Conservation (phyloP, 2,888 invertebrate species). For the Ryuthela nishihirai region DNA sequence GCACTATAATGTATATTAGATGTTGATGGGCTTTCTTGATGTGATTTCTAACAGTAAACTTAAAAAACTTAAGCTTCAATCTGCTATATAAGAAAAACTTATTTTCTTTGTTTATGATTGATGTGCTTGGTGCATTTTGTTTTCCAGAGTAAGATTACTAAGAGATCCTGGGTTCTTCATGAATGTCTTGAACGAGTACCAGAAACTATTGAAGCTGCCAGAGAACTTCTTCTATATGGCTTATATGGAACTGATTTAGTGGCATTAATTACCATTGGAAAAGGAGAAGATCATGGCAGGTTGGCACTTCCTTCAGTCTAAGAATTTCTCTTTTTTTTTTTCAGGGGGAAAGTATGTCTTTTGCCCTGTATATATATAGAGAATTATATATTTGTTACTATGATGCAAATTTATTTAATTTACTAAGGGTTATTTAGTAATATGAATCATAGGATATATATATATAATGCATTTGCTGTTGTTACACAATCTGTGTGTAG, state of each 20-base stretch:
- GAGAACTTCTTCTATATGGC: slow-evolving; percentile 68
- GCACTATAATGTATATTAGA: too few relatives aligned
- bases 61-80: too few relatives aligned
- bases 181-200: slow-evolving; percentile 73
- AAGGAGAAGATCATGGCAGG: slow-evolving; percentile 44
- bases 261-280: slow-evolving; percentile 58
- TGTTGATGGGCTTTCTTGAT: too few relatives aligned
- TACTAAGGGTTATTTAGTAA: background rate
- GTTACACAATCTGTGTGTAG: too few relatives aligned
- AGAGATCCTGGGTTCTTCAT: slow-evolving; percentile 73
- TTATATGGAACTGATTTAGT: slow-evolving; percentile 64
- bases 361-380: background rate
- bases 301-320: background rate
- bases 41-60: too few relatives aligned
- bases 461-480: too few relatives aligned
- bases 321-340: too few relatives aligned
- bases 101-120: too few relatives aligned
- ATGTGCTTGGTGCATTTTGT: background rate
- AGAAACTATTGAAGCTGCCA: slow-evolving; percentile 66
- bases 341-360: too few relatives aligned
- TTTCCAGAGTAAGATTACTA: slow-evolving; percentile 65
- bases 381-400: background rate
- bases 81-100: too few relatives aligned
- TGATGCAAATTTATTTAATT: background rate
- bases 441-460: background rate